Evolutionary conservation across 1,140 invertebrate species (phyloP).

Genomic region (Mactra quadrangularis): DNA sequence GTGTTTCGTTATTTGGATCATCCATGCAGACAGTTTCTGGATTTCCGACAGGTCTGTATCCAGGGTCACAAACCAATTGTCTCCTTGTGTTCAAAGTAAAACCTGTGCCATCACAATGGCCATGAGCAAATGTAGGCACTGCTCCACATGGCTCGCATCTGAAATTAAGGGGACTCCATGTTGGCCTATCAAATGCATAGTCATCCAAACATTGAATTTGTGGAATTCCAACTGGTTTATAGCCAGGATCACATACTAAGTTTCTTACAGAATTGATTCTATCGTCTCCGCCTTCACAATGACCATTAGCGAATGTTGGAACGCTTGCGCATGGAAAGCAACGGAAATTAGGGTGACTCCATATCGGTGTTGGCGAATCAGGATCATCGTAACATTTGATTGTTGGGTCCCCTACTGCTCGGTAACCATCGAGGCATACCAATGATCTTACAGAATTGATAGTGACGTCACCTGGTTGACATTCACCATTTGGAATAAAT

Average conservation of each 20-base stretch:
- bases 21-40: slow-evolving; percentile 29
- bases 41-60: slow-evolving; percentile 20
- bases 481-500: slow-evolving; percentile 20
- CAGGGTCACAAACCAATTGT: slow-evolving; percentile 9
- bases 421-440: slow-evolving; percentile 34
- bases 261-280: slow-evolving; percentile 7
- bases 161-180: slow-evolving; percentile 24
- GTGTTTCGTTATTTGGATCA: not conserved
- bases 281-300: slow-evolving; percentile 26
- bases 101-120: slow-evolving; percentile 15
- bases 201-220: slow-evolving; percentile 34
- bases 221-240: slow-evolving; percentile 20
- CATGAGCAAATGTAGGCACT: slow-evolving; percentile 19
- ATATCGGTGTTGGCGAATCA: not conserved
- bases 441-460: slow-evolving; percentile 5
- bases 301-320: slow-evolving; percentile 2
- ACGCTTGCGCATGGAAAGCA: slow-evolving; percentile 38
- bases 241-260: slow-evolving; percentile 23
- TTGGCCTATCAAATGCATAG: not conserved
- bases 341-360: slow-evolving; percentile 35
- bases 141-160: slow-evolving; percentile 43
- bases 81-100: slow-evolving; percentile 14
- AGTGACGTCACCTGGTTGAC: slow-evolving; percentile 1
- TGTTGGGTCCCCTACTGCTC: slow-evolving; percentile 3
- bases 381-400: slow-evolving; percentile 27